These are phyloP conservation scores for Diachasma alloeum DNA, from an alignment of 1,140 invertebrate genomes.

Conservation along the genomic window DNA sequence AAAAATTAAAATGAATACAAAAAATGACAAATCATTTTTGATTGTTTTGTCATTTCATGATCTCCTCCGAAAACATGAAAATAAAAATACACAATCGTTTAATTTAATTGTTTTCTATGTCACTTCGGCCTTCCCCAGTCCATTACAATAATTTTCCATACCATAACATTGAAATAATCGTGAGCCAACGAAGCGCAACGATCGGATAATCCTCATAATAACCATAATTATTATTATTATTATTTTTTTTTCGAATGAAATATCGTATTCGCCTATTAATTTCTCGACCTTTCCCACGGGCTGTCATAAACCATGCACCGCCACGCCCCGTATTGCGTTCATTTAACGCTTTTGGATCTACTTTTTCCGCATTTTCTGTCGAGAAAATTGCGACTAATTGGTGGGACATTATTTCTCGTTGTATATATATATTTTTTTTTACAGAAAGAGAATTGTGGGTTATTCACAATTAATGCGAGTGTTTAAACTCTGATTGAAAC, in stretches of 20 bases:
- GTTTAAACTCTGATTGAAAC: background rate
- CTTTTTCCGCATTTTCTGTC: background rate
- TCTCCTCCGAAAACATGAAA: no score
- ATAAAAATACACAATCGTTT: no score
- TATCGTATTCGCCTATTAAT: constrained; percentile 23
- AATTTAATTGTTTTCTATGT: no score
- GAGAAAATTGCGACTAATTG: constrained; percentile 14
- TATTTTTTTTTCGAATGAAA: background rate
- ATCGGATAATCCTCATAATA: constrained; percentile 13
- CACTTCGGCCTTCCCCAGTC: no score
- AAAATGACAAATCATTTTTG: no score
- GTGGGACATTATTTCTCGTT: background rate
- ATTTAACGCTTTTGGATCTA: background rate
- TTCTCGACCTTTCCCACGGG: constrained; percentile 21
- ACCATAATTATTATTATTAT: background rate
- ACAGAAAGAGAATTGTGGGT: background rate
- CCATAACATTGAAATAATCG: background rate
- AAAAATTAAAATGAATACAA: no score
- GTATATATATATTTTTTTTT: background rate
- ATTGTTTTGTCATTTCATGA: no score
- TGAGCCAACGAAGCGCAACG: background rate
- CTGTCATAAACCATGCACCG: background rate
- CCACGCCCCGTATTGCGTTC: constrained; percentile 6
- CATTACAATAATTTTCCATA: background rate
- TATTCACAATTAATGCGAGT: background rate